A percentile compares a stretch with the other conserved stretches of the same genome.
Evolutionary conservation across 2,113 vertebrate genomes (phyloP).

Genomic region (Dicrurus megarhynchus): DNA sequence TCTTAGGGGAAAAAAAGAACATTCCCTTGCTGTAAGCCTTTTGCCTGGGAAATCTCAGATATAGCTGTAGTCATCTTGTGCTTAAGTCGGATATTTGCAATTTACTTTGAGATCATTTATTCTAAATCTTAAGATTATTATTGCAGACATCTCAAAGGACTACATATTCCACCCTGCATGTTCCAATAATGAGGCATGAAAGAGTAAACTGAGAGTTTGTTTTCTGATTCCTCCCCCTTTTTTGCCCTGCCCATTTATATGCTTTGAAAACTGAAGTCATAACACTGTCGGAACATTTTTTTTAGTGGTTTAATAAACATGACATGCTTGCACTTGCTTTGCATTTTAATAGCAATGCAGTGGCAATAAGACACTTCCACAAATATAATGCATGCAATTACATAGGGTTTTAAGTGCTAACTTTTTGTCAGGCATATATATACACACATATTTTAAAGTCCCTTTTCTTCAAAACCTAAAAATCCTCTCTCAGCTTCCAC

Average conservation of each 20-base stretch:
- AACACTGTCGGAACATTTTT: constrained; percentile 18
- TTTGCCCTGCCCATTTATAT: background rate
- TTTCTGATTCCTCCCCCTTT: background rate
- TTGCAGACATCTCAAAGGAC: background rate
- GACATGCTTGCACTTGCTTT: constrained; percentile 51
- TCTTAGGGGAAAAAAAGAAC: background rate
- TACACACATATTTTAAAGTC: background rate
- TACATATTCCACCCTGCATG: background rate
- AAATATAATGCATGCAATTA: constrained; percentile 17
- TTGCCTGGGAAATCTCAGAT: background rate
- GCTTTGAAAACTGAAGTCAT: constrained; percentile 14
- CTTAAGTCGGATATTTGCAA: background rate
- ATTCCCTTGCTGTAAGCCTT: background rate
- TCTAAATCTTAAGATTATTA: background rate
- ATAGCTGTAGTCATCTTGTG: background rate
- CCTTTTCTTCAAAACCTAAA: background rate
- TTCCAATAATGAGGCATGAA: background rate
- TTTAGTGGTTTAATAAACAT: constrained; percentile 54
- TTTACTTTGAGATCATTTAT: background rate
- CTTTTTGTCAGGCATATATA: background rate
- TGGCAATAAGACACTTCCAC: constrained; percentile 36
- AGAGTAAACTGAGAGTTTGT: background rate
- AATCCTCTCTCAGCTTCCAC: background rate
- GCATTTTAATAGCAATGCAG: constrained; percentile 57
- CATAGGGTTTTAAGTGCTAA: background rate